phyloP scores from a whole-genome alignment of 2,888 invertebrate genomes.

The Apamea sordens region DNA sequence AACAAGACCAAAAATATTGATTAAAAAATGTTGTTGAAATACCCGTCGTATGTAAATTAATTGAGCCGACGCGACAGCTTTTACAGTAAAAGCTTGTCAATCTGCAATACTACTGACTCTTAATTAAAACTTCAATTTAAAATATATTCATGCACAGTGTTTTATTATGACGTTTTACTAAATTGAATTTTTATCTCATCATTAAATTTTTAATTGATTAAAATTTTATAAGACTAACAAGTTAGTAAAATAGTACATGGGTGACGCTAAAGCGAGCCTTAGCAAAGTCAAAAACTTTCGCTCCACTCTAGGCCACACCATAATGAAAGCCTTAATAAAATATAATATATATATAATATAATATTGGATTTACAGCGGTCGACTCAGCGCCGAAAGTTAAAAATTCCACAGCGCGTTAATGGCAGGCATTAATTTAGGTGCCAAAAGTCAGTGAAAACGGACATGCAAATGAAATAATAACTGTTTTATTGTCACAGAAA shows the following conservation, averaged over 20 bases:
- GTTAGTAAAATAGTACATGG: background rate
- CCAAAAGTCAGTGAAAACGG: no score
- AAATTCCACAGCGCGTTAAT: background rate
- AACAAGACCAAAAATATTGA: background rate
- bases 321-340: background rate
- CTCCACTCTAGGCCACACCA: background rate
- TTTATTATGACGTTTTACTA: background rate
- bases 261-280: background rate
- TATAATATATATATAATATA: no score
- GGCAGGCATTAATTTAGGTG: no score
- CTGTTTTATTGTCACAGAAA: background rate
- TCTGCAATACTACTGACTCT: background rate
- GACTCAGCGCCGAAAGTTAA: background rate
- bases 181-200: background rate
- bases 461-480: no score
- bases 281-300: background rate
- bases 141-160: background rate
- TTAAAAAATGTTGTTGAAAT: background rate
- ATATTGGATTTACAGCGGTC: background rate
- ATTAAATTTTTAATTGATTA: background rate
- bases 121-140: background rate
- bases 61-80: background rate
- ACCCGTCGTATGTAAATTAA: no score
- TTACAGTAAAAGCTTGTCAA: background rate
- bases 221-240: background rate